phyloP scores from a whole-genome alignment of 2,113 vertebrate genomes.

The Uria lomvia region DNA sequence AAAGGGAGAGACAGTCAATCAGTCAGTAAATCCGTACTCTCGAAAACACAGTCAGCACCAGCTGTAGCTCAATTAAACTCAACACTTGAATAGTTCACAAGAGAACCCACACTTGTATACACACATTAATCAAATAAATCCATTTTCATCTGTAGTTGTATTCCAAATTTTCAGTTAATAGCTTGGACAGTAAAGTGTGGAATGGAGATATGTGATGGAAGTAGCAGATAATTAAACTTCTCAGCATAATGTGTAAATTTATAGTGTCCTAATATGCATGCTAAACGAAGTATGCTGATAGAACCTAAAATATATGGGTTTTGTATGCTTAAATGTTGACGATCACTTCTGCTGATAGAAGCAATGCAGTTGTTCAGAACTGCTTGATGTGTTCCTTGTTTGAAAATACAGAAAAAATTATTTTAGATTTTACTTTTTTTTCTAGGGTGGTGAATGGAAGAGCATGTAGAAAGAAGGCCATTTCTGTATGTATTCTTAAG shows the following conservation, averaged over 20 bases:
- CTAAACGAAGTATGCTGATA: not conserved
- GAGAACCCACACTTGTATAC: constrained; percentile 34
- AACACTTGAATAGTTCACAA: constrained; percentile 52
- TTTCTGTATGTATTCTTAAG: not conserved
- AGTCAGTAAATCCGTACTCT: constrained; percentile 61
- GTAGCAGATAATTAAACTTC: not conserved
- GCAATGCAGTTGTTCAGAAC: not conserved
- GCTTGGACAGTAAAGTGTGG: not conserved
- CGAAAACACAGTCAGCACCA: constrained; percentile 47
- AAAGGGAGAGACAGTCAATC: constrained; percentile 62
- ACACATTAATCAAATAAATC: constrained; percentile 61
- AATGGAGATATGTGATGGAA: not conserved
- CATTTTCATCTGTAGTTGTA: constrained; percentile 23
- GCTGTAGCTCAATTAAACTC: constrained; percentile 66
- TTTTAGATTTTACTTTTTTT: not conserved
- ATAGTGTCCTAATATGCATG: not conserved
- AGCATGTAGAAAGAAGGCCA: not conserved
- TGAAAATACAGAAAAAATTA: not conserved
- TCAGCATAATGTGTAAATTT: not conserved
- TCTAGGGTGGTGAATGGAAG: not conserved
- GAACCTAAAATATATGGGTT: not conserved
- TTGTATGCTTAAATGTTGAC: not conserved
- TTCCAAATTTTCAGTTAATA: constrained; percentile 23
- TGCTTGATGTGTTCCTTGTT: not conserved
- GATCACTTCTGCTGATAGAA: not conserved